Evolutionary conservation across 2,797 vertebrate species (phyloP), one percentile per base, ranked within the genome.

Genomic region (Nannoperca obscura): DNA sequence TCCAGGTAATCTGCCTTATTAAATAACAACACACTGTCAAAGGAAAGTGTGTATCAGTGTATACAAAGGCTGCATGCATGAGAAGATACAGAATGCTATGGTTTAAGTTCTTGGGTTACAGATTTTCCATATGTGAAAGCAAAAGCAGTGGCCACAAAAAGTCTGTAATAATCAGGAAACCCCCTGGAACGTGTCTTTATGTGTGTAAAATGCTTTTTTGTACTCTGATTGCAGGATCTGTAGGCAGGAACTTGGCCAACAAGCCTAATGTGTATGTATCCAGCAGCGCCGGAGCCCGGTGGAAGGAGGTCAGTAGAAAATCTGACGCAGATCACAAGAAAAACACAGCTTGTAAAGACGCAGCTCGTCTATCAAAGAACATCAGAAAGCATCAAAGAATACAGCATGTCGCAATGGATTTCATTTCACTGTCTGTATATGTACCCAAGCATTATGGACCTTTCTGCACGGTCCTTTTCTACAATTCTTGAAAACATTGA

Each of bases 221-320:
- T 86, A 62, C 34, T 85, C 67, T 88, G 78, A 40, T 83, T 90
- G 65, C 86, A 99, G 98, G 98, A 73, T 98, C 98, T 0, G 89
- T 97, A 49, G 98, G 98, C 68, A 97, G 92, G 90, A 98, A 96
- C 90, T 91, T 99, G 94, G 96, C 97, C 11, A 97, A 95, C 92
- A 99, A 99, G 92, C 97, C 96, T 34, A 99, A 99, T 0, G 97
- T 99, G 71, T 99, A 99, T 3, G 85, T 99, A 73, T 99, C 98
- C 0, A 99, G 97, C 95, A 99, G 96, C 1, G 97, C 97, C 0
- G 98, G 98, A 58, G 97, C 96, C 13, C 86, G 96, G 52, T 99
- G 98, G 98, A 96, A 95, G 92, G 98, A 99, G 97, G 98, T 99
- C 89, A 95, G 94, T 82, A n/a, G 24, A 50, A 62, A 71, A 61